Evolutionary conservation across 30 jellyfish, hydroid and myxozoan genomes (phyloP).

Genomic region (Rhopilema esculentum): DNA sequence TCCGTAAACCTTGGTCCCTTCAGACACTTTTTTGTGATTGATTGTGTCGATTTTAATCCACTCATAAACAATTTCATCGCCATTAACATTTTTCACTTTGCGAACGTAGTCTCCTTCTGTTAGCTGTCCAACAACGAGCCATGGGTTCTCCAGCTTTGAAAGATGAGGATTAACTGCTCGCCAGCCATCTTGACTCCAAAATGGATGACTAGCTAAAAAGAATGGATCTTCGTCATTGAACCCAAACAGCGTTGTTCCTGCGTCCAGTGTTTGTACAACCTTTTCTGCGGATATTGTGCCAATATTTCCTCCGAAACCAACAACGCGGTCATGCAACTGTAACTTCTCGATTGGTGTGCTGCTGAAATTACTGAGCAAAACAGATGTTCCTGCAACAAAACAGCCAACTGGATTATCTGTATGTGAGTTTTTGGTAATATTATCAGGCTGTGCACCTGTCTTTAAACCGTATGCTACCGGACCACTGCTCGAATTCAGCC

Average conservation of each 20-base stretch:
- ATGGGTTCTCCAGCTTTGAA: slow-evolving; percentile 44
- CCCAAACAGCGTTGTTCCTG: slow-evolving; percentile 48
- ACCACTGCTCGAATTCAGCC: slow-evolving; percentile 32
- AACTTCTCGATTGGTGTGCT: slow-evolving; percentile 30
- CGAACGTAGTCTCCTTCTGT: slow-evolving; percentile 65
- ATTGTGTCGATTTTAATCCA: slow-evolving; percentile 35
- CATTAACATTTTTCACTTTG: background rate
- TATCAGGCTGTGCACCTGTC: slow-evolving; percentile 10
- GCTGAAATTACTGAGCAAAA: slow-evolving; percentile 12
- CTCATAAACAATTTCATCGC: slow-evolving; percentile 26
- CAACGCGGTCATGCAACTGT: slow-evolving; percentile 10
- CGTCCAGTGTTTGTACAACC: slow-evolving; percentile 19
- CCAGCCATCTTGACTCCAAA: slow-evolving; percentile 81
- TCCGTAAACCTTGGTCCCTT: slow-evolving; percentile 57
- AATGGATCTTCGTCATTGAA: slow-evolving; percentile 47
- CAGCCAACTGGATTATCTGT: slow-evolving; percentile 11
- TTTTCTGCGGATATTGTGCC: slow-evolving; percentile 56
- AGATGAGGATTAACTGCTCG: slow-evolving; percentile 65
- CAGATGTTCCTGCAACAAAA: slow-evolving; percentile 32
- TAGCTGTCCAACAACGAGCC: slow-evolving; percentile 70
- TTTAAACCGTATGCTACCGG: slow-evolving; percentile 14
- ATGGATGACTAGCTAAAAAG: slow-evolving; percentile 61
- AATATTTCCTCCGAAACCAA: slow-evolving; percentile 34
- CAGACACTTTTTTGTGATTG: slow-evolving; percentile 33
- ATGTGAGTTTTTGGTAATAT: background rate